Percentiles rank a stretch among this genome's conserved stretches.
These are phyloP conservation scores for Neoarius graeffei DNA, from an alignment of 2,113 vertebrate genomes.

Conservation along the genomic window DNA sequence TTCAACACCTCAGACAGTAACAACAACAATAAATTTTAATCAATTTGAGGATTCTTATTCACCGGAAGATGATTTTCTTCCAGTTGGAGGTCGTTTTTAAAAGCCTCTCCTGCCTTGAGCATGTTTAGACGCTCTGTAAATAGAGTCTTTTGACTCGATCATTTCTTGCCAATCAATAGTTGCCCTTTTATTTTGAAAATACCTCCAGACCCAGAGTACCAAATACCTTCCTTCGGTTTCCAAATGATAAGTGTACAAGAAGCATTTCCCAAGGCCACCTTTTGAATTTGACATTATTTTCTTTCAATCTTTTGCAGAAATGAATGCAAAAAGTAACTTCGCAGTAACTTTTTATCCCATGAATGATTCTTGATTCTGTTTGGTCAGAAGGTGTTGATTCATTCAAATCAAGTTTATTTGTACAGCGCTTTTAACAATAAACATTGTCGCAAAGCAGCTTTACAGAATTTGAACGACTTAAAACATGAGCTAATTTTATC, in stretches of 20 bases:
- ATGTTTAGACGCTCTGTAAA: not conserved
- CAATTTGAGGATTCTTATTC: not conserved
- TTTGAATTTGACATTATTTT: not conserved
- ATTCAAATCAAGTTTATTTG: too few relatives aligned
- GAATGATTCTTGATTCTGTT: not conserved
- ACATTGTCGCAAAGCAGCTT: too few relatives aligned
- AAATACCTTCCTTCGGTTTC: not conserved
- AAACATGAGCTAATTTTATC: too few relatives aligned
- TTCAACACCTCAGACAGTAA: not conserved
- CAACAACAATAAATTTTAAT: not conserved
- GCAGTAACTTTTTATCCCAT: too few relatives aligned
- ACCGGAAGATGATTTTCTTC: not conserved
- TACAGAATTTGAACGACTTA: too few relatives aligned
- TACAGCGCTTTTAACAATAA: too few relatives aligned
- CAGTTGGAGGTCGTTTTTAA: slow-evolving; percentile 5
- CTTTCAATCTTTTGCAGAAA: not conserved
- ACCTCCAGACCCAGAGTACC: not conserved
- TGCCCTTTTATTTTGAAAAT: not conserved
- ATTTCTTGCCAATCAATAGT: not conserved
- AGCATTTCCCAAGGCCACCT: not conserved
- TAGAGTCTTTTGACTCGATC: not conserved
- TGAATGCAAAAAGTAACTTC: not conserved
- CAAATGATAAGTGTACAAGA: not conserved
- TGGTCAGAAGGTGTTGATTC: not conserved
- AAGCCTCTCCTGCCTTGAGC: not conserved